phyloP scores from a whole-genome alignment of 23 tunicate species.

The Trididemnum nubilum region DNA sequence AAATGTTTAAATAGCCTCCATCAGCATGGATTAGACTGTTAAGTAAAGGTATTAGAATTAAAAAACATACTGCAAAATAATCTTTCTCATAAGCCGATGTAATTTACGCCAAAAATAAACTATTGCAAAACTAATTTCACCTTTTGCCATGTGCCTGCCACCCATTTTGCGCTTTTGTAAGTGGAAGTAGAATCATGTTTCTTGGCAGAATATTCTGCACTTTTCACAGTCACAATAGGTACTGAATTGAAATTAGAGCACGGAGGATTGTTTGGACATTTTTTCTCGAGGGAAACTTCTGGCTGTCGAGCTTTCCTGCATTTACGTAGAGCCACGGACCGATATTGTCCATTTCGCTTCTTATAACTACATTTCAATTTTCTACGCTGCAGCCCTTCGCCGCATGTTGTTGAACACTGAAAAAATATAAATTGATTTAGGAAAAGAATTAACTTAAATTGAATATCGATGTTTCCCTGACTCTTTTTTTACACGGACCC shows the following conservation, averaged over 20 bases:
- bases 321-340: constrained; percentile 48
- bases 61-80: too few species aligned
- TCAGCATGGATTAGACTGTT: too few species aligned
- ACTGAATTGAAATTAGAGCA: neutral
- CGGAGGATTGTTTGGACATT: constrained; percentile 39
- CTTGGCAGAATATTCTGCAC: neutral
- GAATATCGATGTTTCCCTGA: too few species aligned
- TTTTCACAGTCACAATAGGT: neutral
- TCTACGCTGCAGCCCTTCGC: constrained; percentile 70
- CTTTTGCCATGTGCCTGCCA: constrained; percentile 65
- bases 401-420: constrained; percentile 88
- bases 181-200: neutral
- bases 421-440: neutral
- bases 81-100: too few species aligned
- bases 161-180: constrained; percentile 32
- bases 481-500: too few species aligned
- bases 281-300: constrained; percentile 44
- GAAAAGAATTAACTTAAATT: too few species aligned
- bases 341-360: constrained; percentile 54
- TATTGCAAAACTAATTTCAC: too few species aligned
- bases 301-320: constrained; percentile 63
- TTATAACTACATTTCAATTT: constrained; percentile 73
- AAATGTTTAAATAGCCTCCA: too few species aligned
- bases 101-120: too few species aligned
- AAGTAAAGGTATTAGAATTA: too few species aligned